Evolutionary conservation across 2,113 vertebrate genomes (phyloP).

Genomic region (Herpetotheres cachinnans): DNA sequence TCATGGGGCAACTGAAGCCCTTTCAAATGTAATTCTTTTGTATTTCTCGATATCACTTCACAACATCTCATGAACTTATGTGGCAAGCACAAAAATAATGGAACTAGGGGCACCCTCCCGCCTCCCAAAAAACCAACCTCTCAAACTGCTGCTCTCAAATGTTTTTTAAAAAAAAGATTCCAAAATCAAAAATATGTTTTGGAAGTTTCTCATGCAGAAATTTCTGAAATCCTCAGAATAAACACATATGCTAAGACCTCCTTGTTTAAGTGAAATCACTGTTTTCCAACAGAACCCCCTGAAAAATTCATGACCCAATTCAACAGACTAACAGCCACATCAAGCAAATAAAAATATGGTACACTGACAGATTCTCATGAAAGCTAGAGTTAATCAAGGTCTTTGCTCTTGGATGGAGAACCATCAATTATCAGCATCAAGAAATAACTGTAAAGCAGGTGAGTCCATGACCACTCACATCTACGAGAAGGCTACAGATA

Average conservation of each 20-base stretch:
- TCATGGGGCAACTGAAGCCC: background rate
- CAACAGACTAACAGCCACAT: background rate
- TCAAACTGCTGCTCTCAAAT: background rate
- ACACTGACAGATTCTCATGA: background rate
- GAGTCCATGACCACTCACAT: rapidly evolving
- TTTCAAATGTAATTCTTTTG: background rate
- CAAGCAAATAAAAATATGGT: background rate
- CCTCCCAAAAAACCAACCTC: rapidly evolving
- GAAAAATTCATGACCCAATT: background rate
- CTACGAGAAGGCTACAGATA: rapidly evolving
- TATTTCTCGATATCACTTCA: background rate
- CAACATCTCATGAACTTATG: background rate
- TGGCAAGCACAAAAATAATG: background rate
- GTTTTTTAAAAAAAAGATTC: background rate
- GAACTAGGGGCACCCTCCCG: background rate
- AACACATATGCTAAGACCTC: background rate
- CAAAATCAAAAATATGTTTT: background rate
- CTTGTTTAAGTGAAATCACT: rapidly evolving
- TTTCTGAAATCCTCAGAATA: background rate
- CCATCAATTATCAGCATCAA: background rate
- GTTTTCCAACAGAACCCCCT: background rate
- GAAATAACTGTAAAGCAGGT: background rate
- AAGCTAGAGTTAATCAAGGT: background rate
- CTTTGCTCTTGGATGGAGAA: background rate
- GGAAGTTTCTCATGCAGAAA: background rate